phyloP scores from a whole-genome alignment of 2,888 invertebrate genomes.

The Xestia sexstrigata region DNA sequence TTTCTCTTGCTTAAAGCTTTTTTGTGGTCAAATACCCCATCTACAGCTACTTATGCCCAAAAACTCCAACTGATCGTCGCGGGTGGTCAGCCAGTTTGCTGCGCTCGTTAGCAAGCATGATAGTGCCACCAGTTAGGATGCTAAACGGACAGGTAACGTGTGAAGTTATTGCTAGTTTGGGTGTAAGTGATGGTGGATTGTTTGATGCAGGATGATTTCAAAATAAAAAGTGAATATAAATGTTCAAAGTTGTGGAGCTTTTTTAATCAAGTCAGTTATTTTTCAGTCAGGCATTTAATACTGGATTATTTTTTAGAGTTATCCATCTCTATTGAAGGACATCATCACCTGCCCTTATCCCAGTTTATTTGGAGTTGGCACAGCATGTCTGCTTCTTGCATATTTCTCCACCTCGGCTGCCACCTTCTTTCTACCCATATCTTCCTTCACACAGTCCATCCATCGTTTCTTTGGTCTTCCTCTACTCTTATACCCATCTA shows the following conservation, averaged over 20 bases:
- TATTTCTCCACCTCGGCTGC: too few species aligned
- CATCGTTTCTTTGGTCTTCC: too few species aligned
- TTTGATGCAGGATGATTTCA: neutral
- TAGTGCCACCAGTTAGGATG: slow-evolving; percentile 58
- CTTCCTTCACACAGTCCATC: too few species aligned
- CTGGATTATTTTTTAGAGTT: neutral
- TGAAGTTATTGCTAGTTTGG: slow-evolving; percentile 56
- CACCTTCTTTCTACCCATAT: too few species aligned
- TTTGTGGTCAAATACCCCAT: neutral
- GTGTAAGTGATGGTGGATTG: slow-evolving; percentile 31
- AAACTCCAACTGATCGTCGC: slow-evolving; percentile 33
- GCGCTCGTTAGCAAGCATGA: slow-evolving; percentile 51
- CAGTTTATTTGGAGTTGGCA: too few species aligned
- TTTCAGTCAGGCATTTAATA: neutral
- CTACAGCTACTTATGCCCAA: slow-evolving; percentile 7
- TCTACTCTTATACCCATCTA: too few species aligned
- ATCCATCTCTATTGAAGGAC: neutral
- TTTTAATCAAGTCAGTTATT: neutral
- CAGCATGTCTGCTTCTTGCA: too few species aligned
- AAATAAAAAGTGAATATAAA: neutral
- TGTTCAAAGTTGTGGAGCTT: neutral
- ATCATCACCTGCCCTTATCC: too few species aligned
- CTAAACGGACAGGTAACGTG: slow-evolving; percentile 62
- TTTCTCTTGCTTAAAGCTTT: neutral
- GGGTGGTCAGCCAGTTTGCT: slow-evolving; percentile 54